Base-by-base conservation (phyloP, 2,797 vertebrate genomes). In the Lepilemur septentrionalis region DNA sequence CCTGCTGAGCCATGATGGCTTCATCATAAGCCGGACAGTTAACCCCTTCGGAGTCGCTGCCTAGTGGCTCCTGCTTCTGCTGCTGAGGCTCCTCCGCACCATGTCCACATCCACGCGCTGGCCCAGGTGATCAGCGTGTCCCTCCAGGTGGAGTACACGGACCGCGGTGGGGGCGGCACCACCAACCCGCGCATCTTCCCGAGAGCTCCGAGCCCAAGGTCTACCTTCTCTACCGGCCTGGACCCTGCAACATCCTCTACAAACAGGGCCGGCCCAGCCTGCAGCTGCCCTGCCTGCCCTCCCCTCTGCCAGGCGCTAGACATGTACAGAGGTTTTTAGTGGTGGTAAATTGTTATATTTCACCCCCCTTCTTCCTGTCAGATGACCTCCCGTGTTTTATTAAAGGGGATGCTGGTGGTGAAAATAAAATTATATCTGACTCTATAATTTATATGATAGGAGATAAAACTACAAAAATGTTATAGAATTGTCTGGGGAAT, bases 111-210 rank as follows among this genome's bases (percentile, higher is more conserved):
- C 99, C 99, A 99, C 96, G 99, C 99, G 20, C 98, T 99, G 97
- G 99, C 99, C 43, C 99, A 99, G 98, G 99, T 99, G 55, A 98
- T 99, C 95, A 98, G 99, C 61, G 99, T 99, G 88, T 99, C 99
- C 97, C 99, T 99, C 98, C 99, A 99, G 98, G 99, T 99, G 98
- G 99, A 99, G 97, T 99, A 99, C 98, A 99, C 99, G 99, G 99
- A 99, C 98, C 99, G 99, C 92, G 99, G 99, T 4, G 99, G 99
- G 97, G 99, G 99, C 3, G 99, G 99, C 57, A 99, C 99, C 91
- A 99, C 99, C 98, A 99, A 99, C 98, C 99, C 99, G 91, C 99
- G 99, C 70, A 97, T 99, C 95, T 99, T 99, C 99, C 99, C 0
- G 99, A 99, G 98, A 99, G 99, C 91, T 99, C 99, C 0, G 99